Evolutionary conservation across 2,113 vertebrate species (phyloP).

Genomic region (Urocolius indicus): DNA sequence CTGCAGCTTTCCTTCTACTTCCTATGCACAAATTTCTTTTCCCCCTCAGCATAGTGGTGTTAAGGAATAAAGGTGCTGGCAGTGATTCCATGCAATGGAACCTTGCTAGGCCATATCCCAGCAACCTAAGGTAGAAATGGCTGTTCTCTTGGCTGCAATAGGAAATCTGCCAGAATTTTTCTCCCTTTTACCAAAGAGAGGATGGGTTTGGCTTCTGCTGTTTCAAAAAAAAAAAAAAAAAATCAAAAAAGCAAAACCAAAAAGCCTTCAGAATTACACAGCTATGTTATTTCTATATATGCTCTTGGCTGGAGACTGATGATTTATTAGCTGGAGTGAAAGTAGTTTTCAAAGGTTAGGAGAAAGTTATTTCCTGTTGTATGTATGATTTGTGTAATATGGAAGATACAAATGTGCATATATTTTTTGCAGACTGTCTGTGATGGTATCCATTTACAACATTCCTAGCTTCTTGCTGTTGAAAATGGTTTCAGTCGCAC

Average conservation of each 20-base stretch:
- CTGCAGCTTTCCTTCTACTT: neutral
- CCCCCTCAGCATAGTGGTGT: neutral
- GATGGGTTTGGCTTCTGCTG: neutral
- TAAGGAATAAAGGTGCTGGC: neutral
- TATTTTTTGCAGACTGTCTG: neutral
- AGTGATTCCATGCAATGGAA: neutral
- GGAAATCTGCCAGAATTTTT: neutral
- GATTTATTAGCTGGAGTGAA: neutral
- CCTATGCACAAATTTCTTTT: neutral
- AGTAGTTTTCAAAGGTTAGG: neutral
- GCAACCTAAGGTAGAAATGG: neutral
- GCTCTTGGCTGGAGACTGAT: neutral
- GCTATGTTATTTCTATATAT: neutral
- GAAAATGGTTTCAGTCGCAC: neutral
- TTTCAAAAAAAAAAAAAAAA: neutral
- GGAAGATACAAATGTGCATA: neutral
- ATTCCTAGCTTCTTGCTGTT: neutral
- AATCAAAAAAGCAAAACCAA: rapidly evolving
- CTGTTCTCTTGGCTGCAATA: neutral
- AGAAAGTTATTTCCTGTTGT: neutral
- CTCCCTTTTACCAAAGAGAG: neutral
- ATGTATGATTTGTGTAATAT: neutral
- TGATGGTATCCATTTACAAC: neutral
- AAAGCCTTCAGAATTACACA: neutral
- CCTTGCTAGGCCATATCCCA: neutral